Evolutionary conservation across 2,888 invertebrate species (phyloP).

Genomic region (Perithous albicinctus): DNA sequence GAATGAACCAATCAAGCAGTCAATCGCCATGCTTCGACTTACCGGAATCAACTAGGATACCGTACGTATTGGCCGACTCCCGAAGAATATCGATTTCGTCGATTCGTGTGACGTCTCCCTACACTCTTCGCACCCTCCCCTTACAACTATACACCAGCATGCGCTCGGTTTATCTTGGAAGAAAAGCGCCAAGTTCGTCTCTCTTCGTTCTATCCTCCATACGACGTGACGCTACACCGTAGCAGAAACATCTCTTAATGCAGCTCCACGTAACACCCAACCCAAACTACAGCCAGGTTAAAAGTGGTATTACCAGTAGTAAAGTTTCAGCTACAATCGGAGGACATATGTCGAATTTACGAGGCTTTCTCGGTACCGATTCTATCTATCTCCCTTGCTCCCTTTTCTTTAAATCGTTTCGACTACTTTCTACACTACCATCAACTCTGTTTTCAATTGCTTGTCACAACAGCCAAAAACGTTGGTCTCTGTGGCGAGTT

Average conservation of each 20-base stretch:
- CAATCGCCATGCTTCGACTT: neutral
- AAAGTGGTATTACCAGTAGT: conserved; percentile 25
- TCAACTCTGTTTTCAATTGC: conserved; percentile 6
- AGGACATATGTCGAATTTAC: conserved; percentile 47
- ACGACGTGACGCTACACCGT: conserved; percentile 9
- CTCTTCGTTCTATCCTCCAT: conserved; percentile 14
- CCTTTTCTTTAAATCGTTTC: conserved; percentile 24
- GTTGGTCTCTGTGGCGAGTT: conserved; percentile 1
- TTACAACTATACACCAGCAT: conserved; percentile 6
- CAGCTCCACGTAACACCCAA: conserved; percentile 2
- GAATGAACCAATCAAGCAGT: conserved; percentile 6
- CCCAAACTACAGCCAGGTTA: conserved; percentile 1
- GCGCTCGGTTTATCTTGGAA: conserved; percentile 32
- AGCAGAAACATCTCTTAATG: conserved; percentile 30
- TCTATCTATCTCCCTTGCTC: conserved; percentile 15
- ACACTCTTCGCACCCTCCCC: neutral
- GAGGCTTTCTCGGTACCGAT: conserved; percentile 20
- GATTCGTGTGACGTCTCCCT: conserved; percentile 41
- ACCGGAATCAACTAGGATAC: conserved; percentile 33
- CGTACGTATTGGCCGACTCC: conserved; percentile 48
- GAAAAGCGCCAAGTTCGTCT: conserved; percentile 12
- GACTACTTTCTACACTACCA: conserved; percentile 1
- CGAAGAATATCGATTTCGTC: conserved; percentile 61
- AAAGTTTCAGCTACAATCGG: conserved; percentile 34
- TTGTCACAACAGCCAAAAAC: conserved; percentile 16